Conservation (phyloP, 2,113 vertebrate genomes). For the Clarias batrachus region DNA sequence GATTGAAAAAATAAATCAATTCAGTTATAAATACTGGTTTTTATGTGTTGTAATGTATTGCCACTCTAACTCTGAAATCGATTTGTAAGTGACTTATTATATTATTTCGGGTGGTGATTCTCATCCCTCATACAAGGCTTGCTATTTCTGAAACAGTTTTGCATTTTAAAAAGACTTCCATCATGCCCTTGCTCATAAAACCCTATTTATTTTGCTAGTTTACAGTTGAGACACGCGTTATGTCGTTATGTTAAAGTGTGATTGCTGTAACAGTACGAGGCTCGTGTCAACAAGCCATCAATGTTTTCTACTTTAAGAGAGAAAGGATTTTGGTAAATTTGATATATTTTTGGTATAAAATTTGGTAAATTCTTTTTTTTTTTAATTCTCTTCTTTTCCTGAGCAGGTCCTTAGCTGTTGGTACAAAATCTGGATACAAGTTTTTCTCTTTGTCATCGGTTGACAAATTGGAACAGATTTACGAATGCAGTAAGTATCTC, state of each 20-base stretch:
- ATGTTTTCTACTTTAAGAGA: neutral
- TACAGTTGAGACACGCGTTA: neutral
- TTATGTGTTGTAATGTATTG: too few relatives aligned
- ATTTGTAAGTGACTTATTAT: too few relatives aligned
- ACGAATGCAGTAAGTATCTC: slow-evolving; percentile 95
- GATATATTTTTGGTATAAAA: too few relatives aligned
- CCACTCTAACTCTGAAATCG: too few relatives aligned
- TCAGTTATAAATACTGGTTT: too few relatives aligned
- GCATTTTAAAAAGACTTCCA: too few relatives aligned
- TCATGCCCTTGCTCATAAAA: neutral
- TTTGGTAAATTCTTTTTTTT: neutral
- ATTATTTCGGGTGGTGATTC: too few relatives aligned
- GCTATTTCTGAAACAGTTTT: too few relatives aligned
- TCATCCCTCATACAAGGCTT: too few relatives aligned
- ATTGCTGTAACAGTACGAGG: slow-evolving; percentile 1
- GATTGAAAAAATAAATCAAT: too few relatives aligned
- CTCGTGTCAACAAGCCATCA: neutral
- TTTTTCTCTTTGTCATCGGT: slow-evolving; percentile 98
- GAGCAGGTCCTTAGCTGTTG: slow-evolving; percentile 92
- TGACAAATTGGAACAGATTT: slow-evolving; percentile 99
- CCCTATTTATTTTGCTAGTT: neutral
- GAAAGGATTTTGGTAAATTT: neutral
- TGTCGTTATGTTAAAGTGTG: neutral
- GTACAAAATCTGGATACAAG: slow-evolving; percentile 97
- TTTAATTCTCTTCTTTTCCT: slow-evolving; percentile 43